phyloP scores from a whole-genome alignment of 1,140 invertebrate species.

The Notospermus geniculatus region DNA sequence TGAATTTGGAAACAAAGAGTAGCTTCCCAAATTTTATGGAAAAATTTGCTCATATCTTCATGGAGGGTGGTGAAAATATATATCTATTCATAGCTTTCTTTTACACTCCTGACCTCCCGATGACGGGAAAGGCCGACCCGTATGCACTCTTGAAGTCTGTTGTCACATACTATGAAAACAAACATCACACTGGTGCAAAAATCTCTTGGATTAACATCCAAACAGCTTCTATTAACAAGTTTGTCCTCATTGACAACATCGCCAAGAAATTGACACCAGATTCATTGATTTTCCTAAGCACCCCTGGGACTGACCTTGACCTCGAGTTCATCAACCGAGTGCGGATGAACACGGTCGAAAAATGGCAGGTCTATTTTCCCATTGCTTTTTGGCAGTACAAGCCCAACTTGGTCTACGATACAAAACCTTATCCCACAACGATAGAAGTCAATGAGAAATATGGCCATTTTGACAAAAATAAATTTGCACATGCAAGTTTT shows the following conservation, averaged over 20 bases:
- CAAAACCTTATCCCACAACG: conserved; percentile 56
- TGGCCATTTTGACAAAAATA: conserved; percentile 75
- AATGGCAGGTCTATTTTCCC: conserved; percentile 55
- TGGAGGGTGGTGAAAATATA: conserved; percentile 75
- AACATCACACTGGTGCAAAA: conserved; percentile 69
- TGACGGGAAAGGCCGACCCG: conserved; percentile 41
- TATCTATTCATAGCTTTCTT: conserved; percentile 66
- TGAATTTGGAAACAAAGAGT: conserved; percentile 59
- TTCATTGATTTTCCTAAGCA: conserved; percentile 42
- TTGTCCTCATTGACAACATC: conserved; percentile 71
- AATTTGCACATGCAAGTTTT: conserved; percentile 74
- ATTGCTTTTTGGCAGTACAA: conserved; percentile 56
- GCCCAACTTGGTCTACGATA: conserved; percentile 49
- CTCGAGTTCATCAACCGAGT: conserved; percentile 75
- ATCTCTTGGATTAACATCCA: conserved; percentile 68
- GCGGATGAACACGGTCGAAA: conserved; percentile 55
- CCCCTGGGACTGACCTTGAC: conserved; percentile 63
- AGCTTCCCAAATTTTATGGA: conserved; percentile 67
- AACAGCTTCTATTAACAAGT: conserved; percentile 32
- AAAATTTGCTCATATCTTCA: conserved; percentile 68
- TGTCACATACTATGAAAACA: conserved; percentile 61
- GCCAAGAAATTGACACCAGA: conserved; percentile 64
- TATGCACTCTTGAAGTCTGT: conserved; percentile 63
- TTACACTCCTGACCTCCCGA: conserved; percentile 32
- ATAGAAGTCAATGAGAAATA: conserved; percentile 74